Base-by-base conservation (phyloP, 92 coral and sea anemone genomes). In the Porites lobata region DNA sequence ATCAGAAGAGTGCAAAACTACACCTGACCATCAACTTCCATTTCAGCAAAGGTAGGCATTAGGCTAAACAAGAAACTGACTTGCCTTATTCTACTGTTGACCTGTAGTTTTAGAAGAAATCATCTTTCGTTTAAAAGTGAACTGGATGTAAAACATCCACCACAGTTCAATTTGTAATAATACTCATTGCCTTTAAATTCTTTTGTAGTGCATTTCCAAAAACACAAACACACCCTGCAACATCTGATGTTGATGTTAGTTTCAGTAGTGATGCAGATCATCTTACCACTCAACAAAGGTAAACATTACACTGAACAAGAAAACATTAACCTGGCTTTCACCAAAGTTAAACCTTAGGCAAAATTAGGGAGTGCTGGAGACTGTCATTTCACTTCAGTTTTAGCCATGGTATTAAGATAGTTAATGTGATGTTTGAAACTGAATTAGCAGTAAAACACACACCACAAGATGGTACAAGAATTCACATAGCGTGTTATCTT, bases 391-490 rank as follows among this genome's bases (percentile, higher is more conserved):
- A 10, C 67, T 10, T 62, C 67, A 62, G 67, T 62, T 62, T 62
- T 62, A 62, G 67, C 67, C 67, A 62, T 62, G 67, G 67, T 62
- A 62, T 62, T 6, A 62, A 62, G 14, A 62, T 62, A 62, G 18
- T 62, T 62, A 62, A 3, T 62, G 14, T 62, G 18, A 62, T 69
- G 50, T 69, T 69, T n/a, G 75, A 69, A 69, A 69, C 32, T 69
- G 75, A 29, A 69, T 6, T 69, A 19, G 32, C 47, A 69, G 8
- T 1, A 69, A 69, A 20, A 69, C 75, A 69, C 14, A 29, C 75
- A 69, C 32, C 26, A 69, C 75, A 69, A 69, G 75, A 69, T 69
- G 75, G 50, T 69, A 69, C 74, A 69, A 29, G 26, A 69, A 69
- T 69, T 69, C 74, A 69, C 74, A 69, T 69, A 69, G 6, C 26